Evolutionary conservation across 1,140 invertebrate species (phyloP).

Genomic region (Leptinotarsa texana): DNA sequence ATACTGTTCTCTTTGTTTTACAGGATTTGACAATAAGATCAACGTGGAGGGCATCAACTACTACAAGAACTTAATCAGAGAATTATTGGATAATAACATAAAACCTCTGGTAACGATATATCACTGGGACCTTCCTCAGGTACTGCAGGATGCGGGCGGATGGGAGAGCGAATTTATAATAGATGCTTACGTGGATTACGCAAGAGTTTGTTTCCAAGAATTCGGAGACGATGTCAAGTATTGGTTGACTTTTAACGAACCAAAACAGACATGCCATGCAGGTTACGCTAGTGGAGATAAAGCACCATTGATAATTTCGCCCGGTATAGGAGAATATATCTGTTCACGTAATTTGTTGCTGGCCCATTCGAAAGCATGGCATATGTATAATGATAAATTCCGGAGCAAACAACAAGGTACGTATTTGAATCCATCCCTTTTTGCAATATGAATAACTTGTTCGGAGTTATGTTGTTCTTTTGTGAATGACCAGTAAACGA

Average conservation of each 20-base stretch:
- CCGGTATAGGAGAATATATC: constrained; percentile 43
- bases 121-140: constrained; percentile 72
- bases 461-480: too few relatives aligned
- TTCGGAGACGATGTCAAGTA: constrained; percentile 52
- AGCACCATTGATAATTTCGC: constrained; percentile 40
- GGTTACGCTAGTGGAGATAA: constrained; percentile 37
- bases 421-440: not conserved
- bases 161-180: constrained; percentile 46
- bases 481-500: too few relatives aligned
- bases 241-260: constrained; percentile 62
- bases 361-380: constrained; percentile 43
- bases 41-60: constrained; percentile 64
- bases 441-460: too few relatives aligned
- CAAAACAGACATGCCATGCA: constrained; percentile 49
- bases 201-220: constrained; percentile 31
- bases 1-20: constrained; percentile 46
- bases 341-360: constrained; percentile 42
- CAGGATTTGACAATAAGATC: constrained; percentile 55
- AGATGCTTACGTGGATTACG: constrained; percentile 49
- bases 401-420: constrained; percentile 38
- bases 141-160: constrained; percentile 60
- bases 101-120: constrained; percentile 70
- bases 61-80: constrained; percentile 63
- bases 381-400: constrained; percentile 43
- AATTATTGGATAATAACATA: constrained; percentile 59